Conservation (phyloP, 2,888 invertebrate species). For the Creontiades dilutus region DNA sequence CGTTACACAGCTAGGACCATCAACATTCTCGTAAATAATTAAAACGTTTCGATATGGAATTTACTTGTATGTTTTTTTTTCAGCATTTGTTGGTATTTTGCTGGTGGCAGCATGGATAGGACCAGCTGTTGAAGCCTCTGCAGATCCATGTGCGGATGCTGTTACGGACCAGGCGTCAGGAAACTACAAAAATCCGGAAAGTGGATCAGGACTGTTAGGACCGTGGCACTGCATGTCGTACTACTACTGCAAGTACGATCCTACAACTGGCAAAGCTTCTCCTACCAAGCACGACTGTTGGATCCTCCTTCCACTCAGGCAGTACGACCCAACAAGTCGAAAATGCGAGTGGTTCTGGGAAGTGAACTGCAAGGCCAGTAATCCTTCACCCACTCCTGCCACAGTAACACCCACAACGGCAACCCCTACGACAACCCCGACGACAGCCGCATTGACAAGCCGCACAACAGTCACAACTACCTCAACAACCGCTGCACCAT, state of each 20-base stretch:
- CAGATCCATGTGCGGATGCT: not conserved
- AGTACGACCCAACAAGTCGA: not conserved
- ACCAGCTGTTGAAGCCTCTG: not conserved
- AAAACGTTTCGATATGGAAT: no score
- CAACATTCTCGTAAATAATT: no score
- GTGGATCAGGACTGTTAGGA: not conserved
- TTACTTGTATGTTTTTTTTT: not conserved
- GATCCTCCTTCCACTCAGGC: not conserved
- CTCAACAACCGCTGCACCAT: not conserved
- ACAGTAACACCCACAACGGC: not conserved
- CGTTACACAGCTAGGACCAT: no score
- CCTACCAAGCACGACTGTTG: not conserved
- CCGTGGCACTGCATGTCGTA: constrained; percentile 1
- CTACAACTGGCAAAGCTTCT: not conserved
- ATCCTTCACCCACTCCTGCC: not conserved
- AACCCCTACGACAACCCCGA: not conserved
- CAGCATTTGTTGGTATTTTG: not conserved
- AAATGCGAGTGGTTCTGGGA: not conserved
- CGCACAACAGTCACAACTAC: not conserved
- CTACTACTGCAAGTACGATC: not conserved
- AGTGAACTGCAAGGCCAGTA: not conserved
- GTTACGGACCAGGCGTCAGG: not conserved
- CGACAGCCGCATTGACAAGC: not conserved
- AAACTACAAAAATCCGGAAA: not conserved
- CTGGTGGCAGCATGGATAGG: not conserved